These are phyloP conservation scores for Sinosuthora webbiana DNA, from an alignment of 2,113 vertebrate species.

Conservation along the genomic window DNA sequence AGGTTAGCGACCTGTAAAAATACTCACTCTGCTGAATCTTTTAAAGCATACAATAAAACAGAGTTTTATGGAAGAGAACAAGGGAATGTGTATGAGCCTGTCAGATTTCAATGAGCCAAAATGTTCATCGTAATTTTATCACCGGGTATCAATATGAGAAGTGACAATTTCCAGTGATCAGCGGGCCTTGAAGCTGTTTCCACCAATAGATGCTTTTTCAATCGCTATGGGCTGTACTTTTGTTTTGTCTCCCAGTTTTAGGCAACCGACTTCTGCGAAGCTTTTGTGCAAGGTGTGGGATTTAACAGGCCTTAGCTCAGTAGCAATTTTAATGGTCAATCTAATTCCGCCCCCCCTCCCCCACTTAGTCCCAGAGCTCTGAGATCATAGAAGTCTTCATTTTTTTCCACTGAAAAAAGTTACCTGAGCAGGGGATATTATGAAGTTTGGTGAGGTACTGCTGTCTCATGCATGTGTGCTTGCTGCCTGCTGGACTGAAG, in stretches of 20 bases:
- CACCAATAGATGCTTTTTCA: neutral
- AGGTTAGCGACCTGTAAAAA: neutral
- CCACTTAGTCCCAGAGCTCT: neutral
- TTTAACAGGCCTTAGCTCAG: neutral
- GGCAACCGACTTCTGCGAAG: neutral
- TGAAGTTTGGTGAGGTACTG: neutral
- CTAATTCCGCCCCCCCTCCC: neutral
- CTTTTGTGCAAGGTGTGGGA: neutral
- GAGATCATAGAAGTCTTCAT: neutral
- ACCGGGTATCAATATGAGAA: neutral
- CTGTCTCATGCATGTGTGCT: neutral
- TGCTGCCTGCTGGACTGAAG: neutral
- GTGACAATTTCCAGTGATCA: neutral
- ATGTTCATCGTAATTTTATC: neutral
- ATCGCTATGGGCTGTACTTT: neutral
- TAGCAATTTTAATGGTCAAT: neutral
- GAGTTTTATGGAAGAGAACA: constrained; percentile 17
- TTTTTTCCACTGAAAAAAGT: neutral
- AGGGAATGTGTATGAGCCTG: neutral
- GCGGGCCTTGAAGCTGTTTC: neutral
- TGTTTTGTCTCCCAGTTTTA: neutral
- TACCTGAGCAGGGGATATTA: neutral
- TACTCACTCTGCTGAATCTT: neutral
- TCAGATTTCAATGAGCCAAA: neutral
- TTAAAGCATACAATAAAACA: neutral